phyloP scores from a whole-genome alignment of 37 sponge, comb jelly and placozoan genomes.

The Spongilla lacustris region DNA sequence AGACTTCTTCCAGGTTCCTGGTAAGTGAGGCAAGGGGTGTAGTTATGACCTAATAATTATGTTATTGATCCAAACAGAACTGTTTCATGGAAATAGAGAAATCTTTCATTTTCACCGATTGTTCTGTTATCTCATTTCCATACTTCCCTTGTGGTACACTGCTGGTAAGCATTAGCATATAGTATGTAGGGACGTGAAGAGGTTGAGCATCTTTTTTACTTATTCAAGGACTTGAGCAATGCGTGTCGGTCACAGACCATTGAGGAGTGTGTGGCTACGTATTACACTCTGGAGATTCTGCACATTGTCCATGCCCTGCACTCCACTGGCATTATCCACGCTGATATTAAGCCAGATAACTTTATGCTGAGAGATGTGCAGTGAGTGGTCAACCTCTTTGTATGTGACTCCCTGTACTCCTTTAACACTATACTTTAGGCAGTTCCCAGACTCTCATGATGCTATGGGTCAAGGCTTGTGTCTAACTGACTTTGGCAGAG shows the following conservation, averaged over 20 bases:
- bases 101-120: constrained; percentile 1
- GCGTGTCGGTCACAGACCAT: neutral
- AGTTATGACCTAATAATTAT: neutral
- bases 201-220: neutral
- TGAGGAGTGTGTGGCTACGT: neutral
- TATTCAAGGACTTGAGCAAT: constrained; percentile 32
- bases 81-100: constrained; percentile 35
- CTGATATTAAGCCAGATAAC: constrained; percentile 59
- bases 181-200: neutral
- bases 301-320: constrained; percentile 44
- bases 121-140: constrained; percentile 8
- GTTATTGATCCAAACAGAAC: neutral
- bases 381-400: constrained; percentile 11
- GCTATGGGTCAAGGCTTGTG: constrained; percentile 11
- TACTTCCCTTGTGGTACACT: constrained; percentile 15
- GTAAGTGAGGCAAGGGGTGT: neutral
- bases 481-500: constrained; percentile 55
- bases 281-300: constrained; percentile 34
- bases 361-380: constrained; percentile 38
- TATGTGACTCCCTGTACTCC: neutral
- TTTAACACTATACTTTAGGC: neutral
- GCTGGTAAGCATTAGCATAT: constrained; percentile 27
- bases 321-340: constrained; percentile 53
- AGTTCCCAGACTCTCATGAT: neutral
- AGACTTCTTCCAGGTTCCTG: neutral